Evolutionary conservation across 2,797 vertebrate species (phyloP).

Genomic region (Gobio occitaniae): DNA sequence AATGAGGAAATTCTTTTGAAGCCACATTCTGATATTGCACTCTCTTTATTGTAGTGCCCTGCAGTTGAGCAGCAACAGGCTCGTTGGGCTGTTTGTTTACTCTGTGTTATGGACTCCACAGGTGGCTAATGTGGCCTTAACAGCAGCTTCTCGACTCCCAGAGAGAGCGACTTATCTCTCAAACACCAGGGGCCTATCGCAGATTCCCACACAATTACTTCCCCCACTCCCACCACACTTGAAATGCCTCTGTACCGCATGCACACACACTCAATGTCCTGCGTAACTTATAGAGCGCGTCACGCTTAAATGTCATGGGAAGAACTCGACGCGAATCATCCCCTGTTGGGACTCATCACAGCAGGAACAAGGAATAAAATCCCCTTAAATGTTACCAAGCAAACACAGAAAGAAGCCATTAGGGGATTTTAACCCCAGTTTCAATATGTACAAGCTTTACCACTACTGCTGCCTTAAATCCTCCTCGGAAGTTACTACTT

Average conservation of each 20-base stretch:
- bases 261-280: not conserved
- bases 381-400: not conserved
- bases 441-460: not conserved
- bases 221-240: not conserved
- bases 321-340: constrained; percentile 2
- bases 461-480: not conserved
- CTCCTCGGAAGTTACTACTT: not conserved
- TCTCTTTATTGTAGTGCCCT: constrained; percentile 26
- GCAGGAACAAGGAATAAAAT: constrained; percentile 17
- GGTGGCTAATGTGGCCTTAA: constrained; percentile 74
- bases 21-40: not conserved
- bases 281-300: constrained; percentile 11
- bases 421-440: not conserved
- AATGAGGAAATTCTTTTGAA: constrained; percentile 15
- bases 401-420: constrained; percentile 22
- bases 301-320: constrained; percentile 14
- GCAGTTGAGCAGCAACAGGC: constrained; percentile 56
- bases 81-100: constrained; percentile 70
- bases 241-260: not conserved
- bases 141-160: constrained; percentile 50
- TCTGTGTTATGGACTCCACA: constrained; percentile 72
- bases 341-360: constrained; percentile 17
- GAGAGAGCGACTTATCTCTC: constrained; percentile 46
- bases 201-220: constrained; percentile 36
- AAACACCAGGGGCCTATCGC: constrained; percentile 47